Base-by-base conservation (phyloP, 2,888 invertebrate genomes). In the Caenorhabditis zanzibari region DNA sequence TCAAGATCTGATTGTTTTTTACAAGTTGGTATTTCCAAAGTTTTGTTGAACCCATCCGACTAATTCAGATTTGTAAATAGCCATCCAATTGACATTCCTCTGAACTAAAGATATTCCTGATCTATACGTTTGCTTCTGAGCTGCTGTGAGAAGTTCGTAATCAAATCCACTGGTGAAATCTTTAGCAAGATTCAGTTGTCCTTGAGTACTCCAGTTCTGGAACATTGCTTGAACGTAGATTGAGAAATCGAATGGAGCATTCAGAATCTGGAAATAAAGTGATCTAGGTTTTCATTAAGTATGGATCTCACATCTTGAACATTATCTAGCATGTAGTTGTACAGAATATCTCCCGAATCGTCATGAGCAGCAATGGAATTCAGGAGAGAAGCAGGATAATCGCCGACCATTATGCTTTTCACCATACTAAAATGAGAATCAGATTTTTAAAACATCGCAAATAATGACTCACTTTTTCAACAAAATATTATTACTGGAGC, bases 171-270 rank as follows among this genome's bases (percentile, higher is more conserved):
- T 44, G 1, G 12, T 44, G 44, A 41, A 61, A 14, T 69, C 38
- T 22, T 35, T 61, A 3, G 38, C 82, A 58, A 68, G 26, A 9
- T n/a, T 12, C 14, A 58, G 22, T 35, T 81, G 77, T 14, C 2
- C 6, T 14, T 81, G 54, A 2, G 77, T 77, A 44, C 73, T 77
- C 84, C 84, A 84, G 35, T 77, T 73, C 14, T 58, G 47, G 56
- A 73, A 68, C 72, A 84, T 58, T 0, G 76, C 76, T 12, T 54
- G 24, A 2, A 81, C 58, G 54, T 63, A 84, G 14, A 56, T 4
- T 1, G 49, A 49, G 72, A 84, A 81, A 24, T 81, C 77, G 24
- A 76, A 76, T 26, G 76, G 69, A 26, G 77, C 84, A 10, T 64
- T 47, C 7, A 77, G 59, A 4, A 82, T 61, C 76, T 76, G 59